These are phyloP conservation scores for Trachemys scripta DNA, from an alignment of 2,113 vertebrate species.

Conservation along the genomic window DNA sequence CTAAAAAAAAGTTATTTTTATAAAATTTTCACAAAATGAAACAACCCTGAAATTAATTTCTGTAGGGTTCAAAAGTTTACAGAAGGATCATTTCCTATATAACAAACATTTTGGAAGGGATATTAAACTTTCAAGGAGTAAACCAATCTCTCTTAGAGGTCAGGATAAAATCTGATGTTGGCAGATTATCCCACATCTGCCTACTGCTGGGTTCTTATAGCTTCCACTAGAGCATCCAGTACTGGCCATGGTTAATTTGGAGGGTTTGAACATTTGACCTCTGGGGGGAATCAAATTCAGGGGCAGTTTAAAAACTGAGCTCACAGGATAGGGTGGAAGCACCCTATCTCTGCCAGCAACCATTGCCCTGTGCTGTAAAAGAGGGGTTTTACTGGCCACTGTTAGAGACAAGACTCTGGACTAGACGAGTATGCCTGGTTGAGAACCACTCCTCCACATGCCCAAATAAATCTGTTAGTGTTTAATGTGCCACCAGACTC, in stretches of 20 bases:
- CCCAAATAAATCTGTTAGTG: fast-evolving
- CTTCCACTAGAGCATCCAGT: not conserved
- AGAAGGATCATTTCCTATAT: not conserved
- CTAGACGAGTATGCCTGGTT: not conserved
- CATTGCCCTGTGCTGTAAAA: too few relatives aligned
- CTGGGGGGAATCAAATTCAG: too few relatives aligned
- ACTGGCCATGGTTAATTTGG: too few relatives aligned
- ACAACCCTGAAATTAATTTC: not conserved
- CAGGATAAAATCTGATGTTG: not conserved
- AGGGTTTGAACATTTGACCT: too few relatives aligned
- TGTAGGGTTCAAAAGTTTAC: not conserved
- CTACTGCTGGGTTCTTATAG: not conserved
- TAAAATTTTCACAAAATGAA: not conserved
- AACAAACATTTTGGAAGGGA: not conserved
- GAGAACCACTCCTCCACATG: not conserved
- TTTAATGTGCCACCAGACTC: too few relatives aligned
- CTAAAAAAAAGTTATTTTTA: not conserved
- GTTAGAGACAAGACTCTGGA: not conserved
- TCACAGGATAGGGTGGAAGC: too few relatives aligned
- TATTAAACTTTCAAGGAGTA: not conserved
- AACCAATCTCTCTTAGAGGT: too few relatives aligned
- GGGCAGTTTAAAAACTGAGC: too few relatives aligned
- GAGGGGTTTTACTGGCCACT: too few relatives aligned
- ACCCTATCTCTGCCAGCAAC: too few relatives aligned
- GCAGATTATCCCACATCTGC: not conserved